These are phyloP conservation scores for silkworm (Bombyx mori) DNA, from an alignment of 1,140 invertebrate genomes.

Conservation along the genomic window DNA sequence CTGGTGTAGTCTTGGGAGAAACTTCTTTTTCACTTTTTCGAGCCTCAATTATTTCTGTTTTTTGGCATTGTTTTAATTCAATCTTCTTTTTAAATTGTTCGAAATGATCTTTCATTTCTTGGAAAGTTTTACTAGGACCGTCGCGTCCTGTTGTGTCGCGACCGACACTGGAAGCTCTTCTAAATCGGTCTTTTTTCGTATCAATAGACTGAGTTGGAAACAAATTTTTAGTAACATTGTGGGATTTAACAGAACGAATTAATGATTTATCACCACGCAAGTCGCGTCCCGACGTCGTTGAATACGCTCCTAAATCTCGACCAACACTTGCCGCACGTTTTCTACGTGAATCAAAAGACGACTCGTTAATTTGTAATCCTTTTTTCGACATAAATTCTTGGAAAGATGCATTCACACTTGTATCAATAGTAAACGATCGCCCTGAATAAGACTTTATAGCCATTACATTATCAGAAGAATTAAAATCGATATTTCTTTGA, in stretches of 20 bases:
- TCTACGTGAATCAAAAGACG: conserved; percentile 35
- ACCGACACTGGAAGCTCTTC: conserved; percentile 50
- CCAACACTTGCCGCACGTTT: conserved; percentile 51
- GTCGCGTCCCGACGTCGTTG: conserved; percentile 17
- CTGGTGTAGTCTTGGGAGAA: background rate
- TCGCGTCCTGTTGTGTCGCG: conserved; percentile 27
- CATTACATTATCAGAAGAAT: conserved; percentile 17
- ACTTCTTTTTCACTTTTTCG: too few relatives aligned
- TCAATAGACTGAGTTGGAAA: background rate
- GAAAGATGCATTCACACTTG: conserved; percentile 43
- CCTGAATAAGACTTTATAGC: conserved; percentile 30
- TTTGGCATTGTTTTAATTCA: conserved; percentile 8
- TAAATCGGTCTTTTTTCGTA: conserved; percentile 21
- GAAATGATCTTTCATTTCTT: conserved; percentile 52
- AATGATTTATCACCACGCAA: conserved; percentile 12
- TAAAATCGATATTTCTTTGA: conserved; percentile 12
- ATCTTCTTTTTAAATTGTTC: conserved; percentile 28
- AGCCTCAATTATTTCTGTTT: conserved; percentile 4
- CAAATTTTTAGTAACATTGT: background rate
- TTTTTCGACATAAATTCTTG: conserved; percentile 25
- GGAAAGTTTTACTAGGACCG: conserved; percentile 28
- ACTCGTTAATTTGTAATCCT: conserved; percentile 10
- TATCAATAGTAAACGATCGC: conserved; percentile 47
- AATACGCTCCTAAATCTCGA: conserved; percentile 6
- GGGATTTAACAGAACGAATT: conserved; percentile 4